phyloP scores from a whole-genome alignment of 2,113 vertebrate species.

The Brachionichthys hirsutus region DNA sequence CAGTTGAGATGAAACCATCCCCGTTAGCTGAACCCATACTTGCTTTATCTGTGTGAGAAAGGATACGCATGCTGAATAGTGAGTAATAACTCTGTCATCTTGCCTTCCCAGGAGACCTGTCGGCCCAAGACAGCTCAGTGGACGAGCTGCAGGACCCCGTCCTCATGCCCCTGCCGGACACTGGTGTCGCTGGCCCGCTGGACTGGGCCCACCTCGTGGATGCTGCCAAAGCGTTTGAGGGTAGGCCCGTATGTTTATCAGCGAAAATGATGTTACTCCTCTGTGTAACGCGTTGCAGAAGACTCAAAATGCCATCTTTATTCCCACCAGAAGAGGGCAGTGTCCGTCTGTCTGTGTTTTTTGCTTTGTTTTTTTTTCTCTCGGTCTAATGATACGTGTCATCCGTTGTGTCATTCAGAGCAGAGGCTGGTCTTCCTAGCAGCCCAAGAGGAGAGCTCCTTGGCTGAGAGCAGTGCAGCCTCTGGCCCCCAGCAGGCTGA shows the following conservation, averaged over 20 bases:
- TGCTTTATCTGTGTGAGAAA: background rate
- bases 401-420: constrained; percentile 71
- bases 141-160: constrained; percentile 86
- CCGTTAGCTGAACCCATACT: too few species aligned
- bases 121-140: constrained; percentile 87
- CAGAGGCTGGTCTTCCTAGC: constrained; percentile 89
- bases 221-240: constrained; percentile 95
- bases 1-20: too few species aligned
- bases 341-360: constrained; percentile 2
- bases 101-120: constrained; percentile 83
- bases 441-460: constrained; percentile 85
- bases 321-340: constrained; percentile 37
- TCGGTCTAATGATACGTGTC: background rate
- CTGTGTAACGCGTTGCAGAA: background rate
- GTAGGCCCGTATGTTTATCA: constrained; percentile 61
- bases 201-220: constrained; percentile 96
- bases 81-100: constrained; percentile 6
- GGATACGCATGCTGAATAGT: background rate
- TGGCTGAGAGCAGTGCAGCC: constrained; percentile 79
- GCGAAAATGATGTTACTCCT: background rate
- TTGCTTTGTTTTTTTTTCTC: constrained; percentile 1
- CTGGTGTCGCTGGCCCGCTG: constrained; percentile 82
- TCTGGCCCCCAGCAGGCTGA: constrained; percentile 85
- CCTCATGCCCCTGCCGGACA: constrained; percentile 91
- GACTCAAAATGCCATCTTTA: background rate